These are phyloP conservation scores for Grammomys surdaster DNA, from an alignment of 2,113 vertebrate genomes.

Conservation along the genomic window DNA sequence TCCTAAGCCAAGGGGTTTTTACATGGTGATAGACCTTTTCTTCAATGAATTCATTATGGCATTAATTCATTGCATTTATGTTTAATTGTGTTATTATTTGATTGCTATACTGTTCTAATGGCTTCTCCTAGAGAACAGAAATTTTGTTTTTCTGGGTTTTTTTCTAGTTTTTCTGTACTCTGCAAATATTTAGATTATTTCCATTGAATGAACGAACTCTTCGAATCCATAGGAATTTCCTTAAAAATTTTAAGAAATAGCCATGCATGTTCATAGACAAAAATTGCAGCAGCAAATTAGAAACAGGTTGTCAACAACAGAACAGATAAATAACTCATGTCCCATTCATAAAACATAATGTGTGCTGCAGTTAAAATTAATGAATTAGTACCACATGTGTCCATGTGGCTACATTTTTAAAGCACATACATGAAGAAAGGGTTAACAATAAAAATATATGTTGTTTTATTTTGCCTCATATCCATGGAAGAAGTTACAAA, in stretches of 20 bases:
- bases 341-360: conserved; percentile 59
- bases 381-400: conserved; percentile 51
- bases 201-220: neutral
- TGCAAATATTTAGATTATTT: conserved; percentile 6
- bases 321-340: conserved; percentile 33
- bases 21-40: neutral
- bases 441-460: neutral
- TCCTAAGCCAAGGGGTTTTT: neutral
- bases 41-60: neutral
- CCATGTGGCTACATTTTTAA: conserved; percentile 1
- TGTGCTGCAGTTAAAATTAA: conserved; percentile 65
- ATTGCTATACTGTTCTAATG: conserved; percentile 3
- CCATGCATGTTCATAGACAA: conserved; percentile 14
- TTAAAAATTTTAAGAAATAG: conserved; percentile 1
- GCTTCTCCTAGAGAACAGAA: neutral
- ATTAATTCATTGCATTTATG: neutral
- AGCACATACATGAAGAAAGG: conserved; percentile 56
- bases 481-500: conserved; percentile 13
- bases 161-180: neutral
- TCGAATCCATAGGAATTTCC: neutral
- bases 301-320: conserved; percentile 39
- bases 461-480: conserved; percentile 2
- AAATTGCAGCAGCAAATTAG: conserved; percentile 43
- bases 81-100: neutral
- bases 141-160: neutral